These are phyloP conservation scores for Entomobrya multifasciata DNA, from an alignment of 2,888 invertebrate species.

Conservation along the genomic window DNA sequence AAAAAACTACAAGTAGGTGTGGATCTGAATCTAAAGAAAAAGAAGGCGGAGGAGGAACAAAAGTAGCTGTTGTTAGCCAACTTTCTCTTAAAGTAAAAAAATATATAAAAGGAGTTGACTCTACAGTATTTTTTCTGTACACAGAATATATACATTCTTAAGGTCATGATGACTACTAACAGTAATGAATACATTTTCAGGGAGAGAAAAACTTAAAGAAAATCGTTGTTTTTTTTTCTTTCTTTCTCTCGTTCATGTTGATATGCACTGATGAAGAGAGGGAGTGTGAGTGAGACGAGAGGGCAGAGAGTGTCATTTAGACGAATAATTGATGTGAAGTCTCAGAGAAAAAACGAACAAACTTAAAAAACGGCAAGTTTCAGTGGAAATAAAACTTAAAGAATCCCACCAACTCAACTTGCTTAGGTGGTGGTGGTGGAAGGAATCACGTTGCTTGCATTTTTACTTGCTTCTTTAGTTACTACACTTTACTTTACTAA, in stretches of 20 bases:
- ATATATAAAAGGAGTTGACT: background rate
- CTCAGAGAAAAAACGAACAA: conserved; percentile 24
- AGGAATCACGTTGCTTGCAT: conserved; percentile 67
- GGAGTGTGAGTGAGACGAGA: background rate
- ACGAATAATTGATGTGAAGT: conserved; percentile 72
- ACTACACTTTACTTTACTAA: background rate
- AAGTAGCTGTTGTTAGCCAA: background rate
- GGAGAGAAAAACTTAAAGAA: conserved; percentile 9
- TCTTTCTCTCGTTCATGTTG: conserved; percentile 26
- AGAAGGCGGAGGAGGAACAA: background rate
- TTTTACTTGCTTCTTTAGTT: conserved; percentile 39
- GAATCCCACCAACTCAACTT: conserved; percentile 68
- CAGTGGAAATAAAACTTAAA: conserved; percentile 56
- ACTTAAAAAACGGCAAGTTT: conserved; percentile 34
- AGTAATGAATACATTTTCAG: conserved; percentile 20
- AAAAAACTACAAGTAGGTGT: background rate
- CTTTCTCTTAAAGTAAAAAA: conserved; percentile 1
- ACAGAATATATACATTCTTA: too few relatives aligned
- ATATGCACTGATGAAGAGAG: conserved; percentile 72
- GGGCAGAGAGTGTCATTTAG: conserved; percentile 69
- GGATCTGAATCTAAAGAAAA: too few relatives aligned
- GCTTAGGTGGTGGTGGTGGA: too few relatives aligned
- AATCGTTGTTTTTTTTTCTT: background rate
- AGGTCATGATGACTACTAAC: too few relatives aligned
- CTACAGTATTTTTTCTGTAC: background rate